Evolutionary conservation across 1,140 invertebrate genomes (phyloP).

Genomic region (Arion vulgaris): DNA sequence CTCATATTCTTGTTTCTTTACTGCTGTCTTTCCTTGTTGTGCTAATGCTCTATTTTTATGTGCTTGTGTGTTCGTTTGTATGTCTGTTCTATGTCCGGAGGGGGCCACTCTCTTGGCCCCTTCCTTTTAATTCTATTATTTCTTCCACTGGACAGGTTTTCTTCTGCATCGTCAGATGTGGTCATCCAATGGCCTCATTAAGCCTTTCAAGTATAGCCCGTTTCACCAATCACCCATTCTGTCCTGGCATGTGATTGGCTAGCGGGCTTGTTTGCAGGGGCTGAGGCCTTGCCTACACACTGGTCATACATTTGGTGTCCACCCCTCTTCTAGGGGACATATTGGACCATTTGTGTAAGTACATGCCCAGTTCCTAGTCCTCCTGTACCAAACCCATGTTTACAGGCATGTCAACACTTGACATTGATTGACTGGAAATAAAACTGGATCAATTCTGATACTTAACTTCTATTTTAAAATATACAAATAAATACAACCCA

Average conservation of each 20-base stretch:
- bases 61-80: neutral
- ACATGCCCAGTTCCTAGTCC: constrained; percentile 32
- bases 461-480: no score
- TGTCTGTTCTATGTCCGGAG: constrained; percentile 16
- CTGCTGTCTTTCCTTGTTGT: no score
- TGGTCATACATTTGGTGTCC: constrained; percentile 5
- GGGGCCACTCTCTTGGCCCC: constrained; percentile 30
- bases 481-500: no score
- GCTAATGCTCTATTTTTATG: no score
- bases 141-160: constrained; percentile 22
- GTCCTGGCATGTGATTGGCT: constrained; percentile 30
- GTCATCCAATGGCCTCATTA: neutral
- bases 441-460: no score
- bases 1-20: no score
- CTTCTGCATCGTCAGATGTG: neutral
- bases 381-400: neutral
- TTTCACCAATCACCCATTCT: constrained; percentile 15
- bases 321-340: constrained; percentile 8
- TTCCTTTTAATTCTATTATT: constrained; percentile 24
- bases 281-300: constrained; percentile 1
- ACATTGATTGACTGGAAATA: no score
- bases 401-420: no score
- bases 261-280: constrained; percentile 13
- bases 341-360: constrained; percentile 26
- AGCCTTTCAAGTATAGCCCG: constrained; percentile 10